Base-by-base conservation (phyloP, 2,888 invertebrate species). In the Trichacis sp. region DNA sequence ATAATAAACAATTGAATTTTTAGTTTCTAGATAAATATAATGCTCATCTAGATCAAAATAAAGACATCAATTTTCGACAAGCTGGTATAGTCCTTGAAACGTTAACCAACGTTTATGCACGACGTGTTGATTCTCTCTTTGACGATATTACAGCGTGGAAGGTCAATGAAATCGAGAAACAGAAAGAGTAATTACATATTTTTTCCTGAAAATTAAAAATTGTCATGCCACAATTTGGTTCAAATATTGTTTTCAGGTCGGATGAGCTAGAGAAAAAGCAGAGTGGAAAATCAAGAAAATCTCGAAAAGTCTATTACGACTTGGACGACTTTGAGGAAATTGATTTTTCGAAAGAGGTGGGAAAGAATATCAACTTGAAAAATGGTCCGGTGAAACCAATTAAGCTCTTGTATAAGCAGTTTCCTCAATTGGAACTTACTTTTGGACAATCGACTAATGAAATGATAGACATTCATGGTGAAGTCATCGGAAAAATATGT, bases 21-120 rank as follows among this genome's bases (percentile, higher is more conserved):
- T 59, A 83, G 81, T 66, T 77, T 12, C 51, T 83, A 36, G 73
- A 76, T 20, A 70, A 75, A 12, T 83, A 82, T 64, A 74, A 66
- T 36, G 66, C 62, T 1, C 63, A 80, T 40, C 58, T 82, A 3
- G 73, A 75, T 48, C 61, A 73, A 36, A 68, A 73, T 0, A 57
- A 66, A n/a, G 62, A 75, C 12, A 69, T 80, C 4, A 92, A 93
- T 84, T 94, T 92, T 85, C 88, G 91, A 1, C 91, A 93, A 85
- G 90, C 92, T 59, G 93, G 92, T n/a, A 82, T 93, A 71, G 85
- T 94, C 64, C 82, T 94, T 69, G 92, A 94, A 85, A 91, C 91
- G 78, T 90, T 91, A 14, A 89, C 89, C 15, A 85, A 86, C 76
- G 88, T 93, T 49, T 94, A 93, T 84, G 88, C 89, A 38, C 90